These are phyloP conservation scores for Halocynthia roretzi DNA, from an alignment of 23 tunicate species.

Conservation along the genomic window DNA sequence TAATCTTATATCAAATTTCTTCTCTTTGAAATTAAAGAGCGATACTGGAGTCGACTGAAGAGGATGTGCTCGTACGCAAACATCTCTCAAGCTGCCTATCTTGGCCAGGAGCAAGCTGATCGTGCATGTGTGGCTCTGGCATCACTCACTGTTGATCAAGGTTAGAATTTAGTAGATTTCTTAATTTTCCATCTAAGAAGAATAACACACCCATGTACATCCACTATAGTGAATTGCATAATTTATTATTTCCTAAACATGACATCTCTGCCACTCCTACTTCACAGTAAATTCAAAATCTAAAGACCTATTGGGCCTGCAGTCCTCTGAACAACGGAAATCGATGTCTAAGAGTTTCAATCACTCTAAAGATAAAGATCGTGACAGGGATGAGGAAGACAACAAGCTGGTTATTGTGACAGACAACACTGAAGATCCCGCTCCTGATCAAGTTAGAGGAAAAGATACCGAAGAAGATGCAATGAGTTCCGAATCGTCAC, in stretches of 20 bases:
- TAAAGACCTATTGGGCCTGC: too few species aligned
- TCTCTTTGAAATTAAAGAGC: not conserved
- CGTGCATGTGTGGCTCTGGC: conserved; percentile 19
- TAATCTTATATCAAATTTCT: not conserved
- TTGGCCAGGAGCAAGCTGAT: conserved; percentile 17
- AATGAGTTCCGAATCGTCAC: conserved; percentile 45
- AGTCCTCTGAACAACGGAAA: too few species aligned
- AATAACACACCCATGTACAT: too few species aligned
- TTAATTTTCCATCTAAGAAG: too few species aligned
- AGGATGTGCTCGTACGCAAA: conserved; percentile 17
- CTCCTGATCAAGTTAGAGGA: not conserved
- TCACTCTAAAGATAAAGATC: not conserved
- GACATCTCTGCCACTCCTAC: too few species aligned
- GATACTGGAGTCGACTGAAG: conserved; percentile 23
- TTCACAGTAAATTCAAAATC: too few species aligned
- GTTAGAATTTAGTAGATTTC: not conserved
- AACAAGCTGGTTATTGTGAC: not conserved
- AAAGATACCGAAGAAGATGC: conserved; percentile 2
- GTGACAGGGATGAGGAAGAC: not conserved
- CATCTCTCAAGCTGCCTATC: conserved; percentile 19
- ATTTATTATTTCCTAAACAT: too few species aligned
- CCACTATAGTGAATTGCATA: too few species aligned
- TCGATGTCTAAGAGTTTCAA: too few species aligned
- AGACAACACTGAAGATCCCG: conserved; percentile 7
- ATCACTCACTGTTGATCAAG: conserved; percentile 25